A percentile compares a stretch with the other conserved stretches of the same genome.
Conservation (phyloP, 2,888 invertebrate species). For the Metellina segmentata region DNA sequence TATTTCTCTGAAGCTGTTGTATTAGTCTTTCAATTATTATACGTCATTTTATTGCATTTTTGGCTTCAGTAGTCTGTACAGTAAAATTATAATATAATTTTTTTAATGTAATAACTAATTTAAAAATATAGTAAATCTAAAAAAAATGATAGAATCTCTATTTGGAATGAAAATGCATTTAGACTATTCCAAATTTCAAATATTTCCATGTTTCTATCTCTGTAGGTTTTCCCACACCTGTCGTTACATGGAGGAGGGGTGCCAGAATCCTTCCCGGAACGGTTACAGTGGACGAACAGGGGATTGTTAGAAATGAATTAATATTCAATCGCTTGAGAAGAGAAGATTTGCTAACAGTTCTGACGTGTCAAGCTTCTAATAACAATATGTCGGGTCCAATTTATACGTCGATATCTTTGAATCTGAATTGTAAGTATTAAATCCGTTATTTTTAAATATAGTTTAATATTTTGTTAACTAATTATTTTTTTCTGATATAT, state of each 20-base stretch:
- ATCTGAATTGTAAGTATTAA: slow-evolving; percentile 89
- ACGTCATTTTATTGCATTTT: too few species aligned
- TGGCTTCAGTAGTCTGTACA: background rate
- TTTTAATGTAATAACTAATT: background rate
- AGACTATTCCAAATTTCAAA: too few species aligned
- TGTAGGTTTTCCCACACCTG: slow-evolving; percentile 76
- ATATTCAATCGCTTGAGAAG: slow-evolving; percentile 88
- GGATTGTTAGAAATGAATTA: slow-evolving; percentile 87
- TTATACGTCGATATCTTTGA: slow-evolving; percentile 65
- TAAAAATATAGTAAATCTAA: background rate
- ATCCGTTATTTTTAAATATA: background rate
- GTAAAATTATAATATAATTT: background rate
- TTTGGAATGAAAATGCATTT: background rate
- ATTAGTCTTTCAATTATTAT: too few species aligned
- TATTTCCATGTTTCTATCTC: background rate
- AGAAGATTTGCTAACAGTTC: slow-evolving; percentile 90
- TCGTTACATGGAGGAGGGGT: slow-evolving; percentile 72
- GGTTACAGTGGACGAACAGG: slow-evolving; percentile 54
- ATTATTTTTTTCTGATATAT: too few species aligned
- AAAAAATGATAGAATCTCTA: background rate
- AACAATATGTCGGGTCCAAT: slow-evolving; percentile 73
- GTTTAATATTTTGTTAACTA: too few species aligned
- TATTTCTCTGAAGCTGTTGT: too few species aligned
- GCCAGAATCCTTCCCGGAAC: slow-evolving; percentile 69
- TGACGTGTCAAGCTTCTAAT: slow-evolving; percentile 85